Percentiles rank a stretch among this genome's conserved stretches.
These are phyloP conservation scores for Jaculus jaculus DNA, from an alignment of 2,113 vertebrate species.

Conservation along the genomic window DNA sequence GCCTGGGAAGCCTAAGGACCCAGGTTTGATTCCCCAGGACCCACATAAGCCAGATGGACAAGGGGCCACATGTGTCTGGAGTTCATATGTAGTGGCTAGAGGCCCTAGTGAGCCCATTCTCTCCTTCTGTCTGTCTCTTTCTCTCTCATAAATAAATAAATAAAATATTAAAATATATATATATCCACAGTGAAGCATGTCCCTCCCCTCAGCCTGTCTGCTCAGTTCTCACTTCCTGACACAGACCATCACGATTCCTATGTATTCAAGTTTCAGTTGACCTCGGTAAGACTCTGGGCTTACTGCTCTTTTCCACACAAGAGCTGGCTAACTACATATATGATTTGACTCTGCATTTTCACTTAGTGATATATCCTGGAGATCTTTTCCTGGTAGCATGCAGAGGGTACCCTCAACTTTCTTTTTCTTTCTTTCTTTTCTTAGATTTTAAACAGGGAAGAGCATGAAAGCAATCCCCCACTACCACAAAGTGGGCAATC, in stretches of 20 bases:
- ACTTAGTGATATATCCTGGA: background rate
- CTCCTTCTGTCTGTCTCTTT: too few species aligned
- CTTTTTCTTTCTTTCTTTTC: background rate
- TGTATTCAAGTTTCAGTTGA: background rate
- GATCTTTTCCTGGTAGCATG: background rate
- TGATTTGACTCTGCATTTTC: background rate
- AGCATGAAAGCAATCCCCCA: too few species aligned
- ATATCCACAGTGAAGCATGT: background rate
- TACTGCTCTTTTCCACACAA: background rate
- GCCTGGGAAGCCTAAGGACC: too few species aligned
- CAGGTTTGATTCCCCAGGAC: too few species aligned
- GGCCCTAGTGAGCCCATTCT: too few species aligned
- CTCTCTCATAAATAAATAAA: too few species aligned
- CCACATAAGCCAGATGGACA: too few species aligned
- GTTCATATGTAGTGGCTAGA: too few species aligned
- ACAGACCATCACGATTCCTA: background rate
- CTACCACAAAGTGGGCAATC: too few species aligned
- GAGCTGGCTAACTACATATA: background rate
- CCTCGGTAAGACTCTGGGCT: background rate
- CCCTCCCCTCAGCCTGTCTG: background rate
- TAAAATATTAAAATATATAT: too few species aligned
- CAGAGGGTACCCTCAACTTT: background rate
- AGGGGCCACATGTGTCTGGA: too few species aligned
- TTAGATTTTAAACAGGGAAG: background rate
- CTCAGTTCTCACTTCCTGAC: background rate